These are phyloP conservation scores for Drosophila serrata DNA, from an alignment of 1,140 invertebrate species.

Conservation along the genomic window DNA sequence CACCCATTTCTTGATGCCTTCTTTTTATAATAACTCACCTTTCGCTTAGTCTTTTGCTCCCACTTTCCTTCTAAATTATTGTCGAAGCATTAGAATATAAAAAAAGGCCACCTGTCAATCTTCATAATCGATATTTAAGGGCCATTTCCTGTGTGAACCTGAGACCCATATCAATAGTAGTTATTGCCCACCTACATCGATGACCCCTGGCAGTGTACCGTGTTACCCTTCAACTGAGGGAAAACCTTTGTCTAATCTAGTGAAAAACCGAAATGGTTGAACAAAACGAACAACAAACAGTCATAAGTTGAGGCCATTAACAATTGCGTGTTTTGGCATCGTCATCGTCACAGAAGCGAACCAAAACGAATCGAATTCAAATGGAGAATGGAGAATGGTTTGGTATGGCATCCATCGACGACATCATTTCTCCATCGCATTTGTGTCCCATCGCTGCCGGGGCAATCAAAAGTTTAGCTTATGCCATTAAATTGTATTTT, in stretches of 20 bases:
- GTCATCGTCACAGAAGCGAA: slow-evolving; percentile 43
- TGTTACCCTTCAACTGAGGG: background rate
- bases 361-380: slow-evolving; percentile 28
- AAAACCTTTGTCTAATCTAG: slow-evolving; percentile 43
- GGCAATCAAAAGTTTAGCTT: slow-evolving; percentile 65
- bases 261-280: slow-evolving; percentile 36
- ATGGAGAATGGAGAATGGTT: slow-evolving; percentile 14
- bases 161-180: slow-evolving; percentile 22
- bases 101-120: slow-evolving; percentile 25
- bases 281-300: slow-evolving; percentile 38
- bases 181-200: too few species aligned
- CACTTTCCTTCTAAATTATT: background rate
- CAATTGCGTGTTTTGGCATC: slow-evolving; percentile 48
- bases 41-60: background rate
- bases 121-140: slow-evolving; percentile 45
- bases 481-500: slow-evolving; percentile 64
- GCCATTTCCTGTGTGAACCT: slow-evolving; percentile 13
- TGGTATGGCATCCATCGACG: slow-evolving; percentile 16
- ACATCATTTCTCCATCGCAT: slow-evolving; percentile 38
- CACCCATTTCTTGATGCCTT: too few species aligned
- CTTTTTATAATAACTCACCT: background rate
- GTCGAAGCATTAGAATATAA: background rate
- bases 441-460: slow-evolving; percentile 32
- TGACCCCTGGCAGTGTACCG: slow-evolving; percentile 8
- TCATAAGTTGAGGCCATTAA: slow-evolving; percentile 50